These are phyloP conservation scores for Chlamydotis undulata DNA, from an alignment of 2,113 vertebrate genomes.

Conservation along the genomic window DNA sequence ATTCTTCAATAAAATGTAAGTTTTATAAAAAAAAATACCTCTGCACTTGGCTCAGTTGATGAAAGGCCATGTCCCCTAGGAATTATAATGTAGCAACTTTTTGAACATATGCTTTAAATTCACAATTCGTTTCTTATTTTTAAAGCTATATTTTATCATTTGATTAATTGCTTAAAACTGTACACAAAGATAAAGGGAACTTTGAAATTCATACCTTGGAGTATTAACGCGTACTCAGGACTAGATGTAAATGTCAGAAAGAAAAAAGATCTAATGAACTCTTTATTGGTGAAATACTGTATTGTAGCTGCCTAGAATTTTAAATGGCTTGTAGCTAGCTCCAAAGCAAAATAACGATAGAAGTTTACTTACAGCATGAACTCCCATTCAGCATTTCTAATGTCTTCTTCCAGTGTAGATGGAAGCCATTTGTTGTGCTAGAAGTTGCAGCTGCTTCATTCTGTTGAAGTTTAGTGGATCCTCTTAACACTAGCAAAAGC, in stretches of 20 bases:
- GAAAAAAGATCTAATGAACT: slow-evolving; percentile 68
- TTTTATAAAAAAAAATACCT: background rate
- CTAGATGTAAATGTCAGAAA: slow-evolving; percentile 69
- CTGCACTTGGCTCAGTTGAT: background rate
- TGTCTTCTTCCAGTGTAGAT: background rate
- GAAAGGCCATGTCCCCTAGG: background rate
- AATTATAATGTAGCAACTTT: background rate
- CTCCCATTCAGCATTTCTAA: slow-evolving; percentile 25
- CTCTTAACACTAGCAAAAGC: slow-evolving; percentile 38
- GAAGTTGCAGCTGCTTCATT: background rate
- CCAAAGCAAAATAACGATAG: slow-evolving; percentile 45
- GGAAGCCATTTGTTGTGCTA: slow-evolving; percentile 23
- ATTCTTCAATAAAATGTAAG: background rate
- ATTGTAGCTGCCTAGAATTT: slow-evolving; percentile 65
- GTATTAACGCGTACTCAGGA: slow-evolving; percentile 65
- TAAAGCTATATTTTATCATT: slow-evolving; percentile 57
- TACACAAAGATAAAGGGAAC: slow-evolving; percentile 71
- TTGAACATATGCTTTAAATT: slow-evolving; percentile 46
- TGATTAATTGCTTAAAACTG: slow-evolving; percentile 72
- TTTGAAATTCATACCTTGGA: slow-evolving; percentile 75
- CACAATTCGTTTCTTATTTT: slow-evolving; percentile 23
- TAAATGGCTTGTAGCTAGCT: slow-evolving; percentile 30
- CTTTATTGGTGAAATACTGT: slow-evolving; percentile 68
- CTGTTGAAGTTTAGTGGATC: background rate
- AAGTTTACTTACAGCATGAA: slow-evolving; percentile 33